Percentiles rank a stretch among this genome's conserved stretches.
phyloP scores from a whole-genome alignment of 2,797 vertebrate species.

The Pseudochirops cupreus region DNA sequence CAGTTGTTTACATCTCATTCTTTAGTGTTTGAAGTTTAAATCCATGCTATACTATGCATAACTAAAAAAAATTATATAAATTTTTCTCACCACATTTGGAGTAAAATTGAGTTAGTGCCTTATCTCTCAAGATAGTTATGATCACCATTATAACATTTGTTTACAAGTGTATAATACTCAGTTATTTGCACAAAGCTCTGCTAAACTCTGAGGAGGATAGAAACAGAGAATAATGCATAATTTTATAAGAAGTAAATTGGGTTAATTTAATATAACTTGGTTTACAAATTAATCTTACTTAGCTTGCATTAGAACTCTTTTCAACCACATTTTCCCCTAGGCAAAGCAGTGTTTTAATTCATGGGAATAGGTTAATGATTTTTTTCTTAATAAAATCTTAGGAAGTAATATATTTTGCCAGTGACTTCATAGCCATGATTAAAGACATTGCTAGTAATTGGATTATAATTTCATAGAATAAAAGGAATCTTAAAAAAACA shows the following conservation, averaged over 20 bases:
- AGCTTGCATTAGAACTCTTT: not conserved
- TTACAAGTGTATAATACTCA: not conserved
- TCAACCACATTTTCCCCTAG: not conserved
- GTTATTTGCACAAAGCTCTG: not conserved
- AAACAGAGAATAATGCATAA: not conserved
- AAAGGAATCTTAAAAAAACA: not conserved
- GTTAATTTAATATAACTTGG: not conserved
- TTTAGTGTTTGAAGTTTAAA: not conserved
- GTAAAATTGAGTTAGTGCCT: not conserved
- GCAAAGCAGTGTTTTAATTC: not conserved
- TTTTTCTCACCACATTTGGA: not conserved
- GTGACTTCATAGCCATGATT: not conserved
- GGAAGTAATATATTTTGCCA: not conserved
- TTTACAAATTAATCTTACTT: not conserved
- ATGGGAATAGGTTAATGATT: not conserved
- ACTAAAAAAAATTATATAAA: not conserved
- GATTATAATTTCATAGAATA: not conserved
- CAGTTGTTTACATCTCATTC: not conserved
- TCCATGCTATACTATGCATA: not conserved
- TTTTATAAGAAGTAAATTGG: not conserved
- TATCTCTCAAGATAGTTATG: not conserved
- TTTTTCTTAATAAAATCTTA: not conserved
- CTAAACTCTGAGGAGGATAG: not conserved
- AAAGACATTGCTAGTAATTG: not conserved
- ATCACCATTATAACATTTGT: not conserved